Base-by-base conservation (phyloP, 1,140 invertebrate genomes). In the Meteorus sp. region DNA sequence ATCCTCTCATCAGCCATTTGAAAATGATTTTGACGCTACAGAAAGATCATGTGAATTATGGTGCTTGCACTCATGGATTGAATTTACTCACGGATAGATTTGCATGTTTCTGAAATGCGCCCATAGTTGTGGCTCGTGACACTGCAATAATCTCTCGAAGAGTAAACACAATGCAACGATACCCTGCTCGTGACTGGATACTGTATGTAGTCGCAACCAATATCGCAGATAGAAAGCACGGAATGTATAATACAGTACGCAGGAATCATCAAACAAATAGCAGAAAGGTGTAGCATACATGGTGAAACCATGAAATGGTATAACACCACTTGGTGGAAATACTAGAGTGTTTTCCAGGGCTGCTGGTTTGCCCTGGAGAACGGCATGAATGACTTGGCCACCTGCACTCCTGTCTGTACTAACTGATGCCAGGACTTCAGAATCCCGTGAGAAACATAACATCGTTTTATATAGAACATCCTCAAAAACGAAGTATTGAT, bases 401-500 rank as follows among this genome's bases (percentile, higher is more conserved):
- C 78, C 76, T 9, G 76, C 76, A 61, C 77, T 79, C 62, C 70
- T 70, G 25, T 78, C 77, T 1, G 84, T 86, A 25, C 84, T 85
- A 53, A 89, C 85, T 0, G 87, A 83, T 48, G 81, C 86, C 58
- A 94, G 79, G 9, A 97, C 85, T 67, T 89, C 87, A 0, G 88
- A 86, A 76, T 98, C 95, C 56, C 95, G 84, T 11, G 92, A 95
- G 78, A 98, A 97, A 67, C 93, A 95, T 20, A 98, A 73, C 83
- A 98, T 86, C 72, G 92, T 93, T 83, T 97, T 94, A 77, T 97
- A 96, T 0, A 98, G 80, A 33, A 95, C 86, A 78, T 98, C 95
- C 83, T 97, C 95, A 78, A 97, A 98, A 0, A 98, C 94, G 80
- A 98, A 98, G 75, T 98, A 97, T 71, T 97, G 94, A 74, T 98